These are phyloP conservation scores for Pycnomerus fuliginosus DNA, from an alignment of 2,888 invertebrate species.

Conservation along the genomic window DNA sequence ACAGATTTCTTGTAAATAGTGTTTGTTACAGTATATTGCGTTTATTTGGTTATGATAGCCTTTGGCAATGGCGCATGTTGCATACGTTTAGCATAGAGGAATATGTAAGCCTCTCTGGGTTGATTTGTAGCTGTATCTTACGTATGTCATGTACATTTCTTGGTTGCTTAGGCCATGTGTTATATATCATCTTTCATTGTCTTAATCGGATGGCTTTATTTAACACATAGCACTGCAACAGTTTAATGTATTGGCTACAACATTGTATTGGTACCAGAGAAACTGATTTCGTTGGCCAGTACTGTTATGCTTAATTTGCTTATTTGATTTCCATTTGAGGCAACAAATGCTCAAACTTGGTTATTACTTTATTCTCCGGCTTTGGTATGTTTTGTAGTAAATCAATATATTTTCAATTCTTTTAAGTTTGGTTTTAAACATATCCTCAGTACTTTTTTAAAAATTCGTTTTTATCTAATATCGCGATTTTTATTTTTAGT, in stretches of 20 bases:
- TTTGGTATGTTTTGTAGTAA: no score
- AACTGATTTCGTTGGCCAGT: constrained; percentile 3
- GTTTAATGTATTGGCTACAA: constrained; percentile 22
- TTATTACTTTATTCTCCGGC: no score
- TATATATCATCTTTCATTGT: constrained; percentile 15
- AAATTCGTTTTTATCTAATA: no score
- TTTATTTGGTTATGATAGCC: constrained; percentile 14
- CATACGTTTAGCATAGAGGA: constrained; percentile 6
- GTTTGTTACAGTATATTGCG: constrained; percentile 19
- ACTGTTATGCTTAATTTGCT: neutral
- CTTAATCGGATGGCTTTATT: constrained; percentile 13
- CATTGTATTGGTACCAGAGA: constrained; percentile 16
- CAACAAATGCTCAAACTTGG: no score
- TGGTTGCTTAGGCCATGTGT: constrained; percentile 25
- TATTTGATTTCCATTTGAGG: no score
- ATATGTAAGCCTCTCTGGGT: constrained; percentile 18
- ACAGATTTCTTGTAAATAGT: constrained; percentile 18
- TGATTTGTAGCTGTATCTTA: constrained; percentile 15
- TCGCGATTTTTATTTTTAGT: no score
- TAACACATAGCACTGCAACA: constrained; percentile 24
- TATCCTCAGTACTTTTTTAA: no score
- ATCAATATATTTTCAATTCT: no score
- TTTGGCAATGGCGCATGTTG: constrained; percentile 6
- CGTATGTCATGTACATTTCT: constrained; percentile 10
- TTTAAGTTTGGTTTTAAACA: no score